These are phyloP conservation scores for Malacosoma neustria DNA, from an alignment of 2,888 invertebrate genomes.

Conservation along the genomic window DNA sequence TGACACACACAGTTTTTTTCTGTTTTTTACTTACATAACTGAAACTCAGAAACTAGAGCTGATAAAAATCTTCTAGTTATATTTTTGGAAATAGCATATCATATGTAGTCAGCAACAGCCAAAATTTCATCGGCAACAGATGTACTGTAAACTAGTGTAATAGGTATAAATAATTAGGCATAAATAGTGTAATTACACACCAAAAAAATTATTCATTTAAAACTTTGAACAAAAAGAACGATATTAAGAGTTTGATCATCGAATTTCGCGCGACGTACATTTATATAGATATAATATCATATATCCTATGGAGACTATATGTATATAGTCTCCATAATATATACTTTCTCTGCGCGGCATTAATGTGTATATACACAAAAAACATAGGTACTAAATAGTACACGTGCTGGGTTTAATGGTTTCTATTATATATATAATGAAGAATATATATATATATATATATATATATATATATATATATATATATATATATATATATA, in stretches of 20 bases:
- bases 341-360: slow-evolving; percentile 10
- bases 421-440: slow-evolving; percentile 8
- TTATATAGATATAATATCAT: slow-evolving; percentile 10
- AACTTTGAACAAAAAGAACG: slow-evolving; percentile 13
- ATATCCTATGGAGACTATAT: no score
- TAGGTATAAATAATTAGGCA: slow-evolving; percentile 8
- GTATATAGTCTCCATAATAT: no score
- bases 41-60: no score
- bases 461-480: slow-evolving; percentile 4
- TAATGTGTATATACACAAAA: slow-evolving; percentile 12
- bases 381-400: slow-evolving; percentile 10
- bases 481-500: slow-evolving; percentile 8
- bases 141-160: no score
- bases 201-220: slow-evolving; percentile 12
- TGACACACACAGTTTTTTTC: slow-evolving; percentile 6
- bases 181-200: no score
- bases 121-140: no score
- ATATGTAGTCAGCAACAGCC: no score
- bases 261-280: slow-evolving; percentile 9
- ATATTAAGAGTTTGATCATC: slow-evolving; percentile 14
- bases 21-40: no score
- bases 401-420: slow-evolving; percentile 12
- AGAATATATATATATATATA: slow-evolving; percentile 3
- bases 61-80: no score
- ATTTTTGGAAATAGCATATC: no score